Conservation (phyloP, 2,797 vertebrate genomes). For the Momotus momota region DNA sequence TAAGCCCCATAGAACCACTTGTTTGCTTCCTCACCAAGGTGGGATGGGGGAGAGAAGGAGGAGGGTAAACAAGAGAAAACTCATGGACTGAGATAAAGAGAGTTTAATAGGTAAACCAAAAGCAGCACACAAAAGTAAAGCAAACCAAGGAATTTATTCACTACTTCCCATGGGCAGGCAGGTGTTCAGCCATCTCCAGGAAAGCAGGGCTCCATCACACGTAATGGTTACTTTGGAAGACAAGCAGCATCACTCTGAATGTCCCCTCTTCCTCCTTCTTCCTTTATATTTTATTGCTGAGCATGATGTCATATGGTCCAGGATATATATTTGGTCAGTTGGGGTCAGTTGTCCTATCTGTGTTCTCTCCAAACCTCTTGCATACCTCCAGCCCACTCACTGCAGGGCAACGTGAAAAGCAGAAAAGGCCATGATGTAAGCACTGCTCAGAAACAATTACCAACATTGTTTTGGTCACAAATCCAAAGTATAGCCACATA, state of each 20-base stretch:
- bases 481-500: background rate
- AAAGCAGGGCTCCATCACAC: fast-evolving
- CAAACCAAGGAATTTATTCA: background rate
- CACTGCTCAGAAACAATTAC: background rate
- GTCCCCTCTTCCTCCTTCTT: background rate
- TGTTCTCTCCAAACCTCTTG: fast-evolving
- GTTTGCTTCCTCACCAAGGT: background rate
- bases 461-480: background rate
- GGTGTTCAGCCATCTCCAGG: background rate
- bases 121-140: background rate
- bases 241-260: fast-evolving
- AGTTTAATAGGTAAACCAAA: background rate
- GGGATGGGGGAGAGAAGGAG: background rate
- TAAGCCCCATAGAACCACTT: fast-evolving
- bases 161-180: fast-evolving
- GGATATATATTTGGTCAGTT: background rate
- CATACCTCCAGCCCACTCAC: fast-evolving
- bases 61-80: background rate
- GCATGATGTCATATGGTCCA: background rate
- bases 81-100: fast-evolving
- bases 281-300: background rate
- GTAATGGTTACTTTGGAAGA: background rate
- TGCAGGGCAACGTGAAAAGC: background rate
- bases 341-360: background rate
- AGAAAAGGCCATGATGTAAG: background rate